Conservation (phyloP, 2,888 invertebrate species). For the Agrotis segetum region DNA sequence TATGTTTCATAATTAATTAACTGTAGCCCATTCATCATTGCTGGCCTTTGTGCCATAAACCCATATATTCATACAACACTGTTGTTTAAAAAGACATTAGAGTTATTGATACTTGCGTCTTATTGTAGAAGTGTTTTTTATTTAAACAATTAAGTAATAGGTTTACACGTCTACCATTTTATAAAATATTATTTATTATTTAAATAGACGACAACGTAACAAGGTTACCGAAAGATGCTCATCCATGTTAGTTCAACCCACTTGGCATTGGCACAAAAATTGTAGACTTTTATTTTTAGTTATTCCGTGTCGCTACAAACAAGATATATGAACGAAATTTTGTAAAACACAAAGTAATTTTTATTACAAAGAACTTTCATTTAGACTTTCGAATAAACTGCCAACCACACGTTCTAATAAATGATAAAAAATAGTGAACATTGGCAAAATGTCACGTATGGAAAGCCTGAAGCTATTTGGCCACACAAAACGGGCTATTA, state of each 20-base stretch:
- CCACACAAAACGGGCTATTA: constrained; percentile 76
- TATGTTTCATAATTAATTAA: constrained; percentile 44
- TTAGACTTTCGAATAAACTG: not conserved
- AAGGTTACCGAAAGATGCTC: constrained; percentile 63
- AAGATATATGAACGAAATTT: constrained; percentile 37
- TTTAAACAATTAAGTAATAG: not conserved
- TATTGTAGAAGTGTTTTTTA: not conserved
- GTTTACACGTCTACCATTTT: not conserved
- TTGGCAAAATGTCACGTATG: constrained; percentile 53
- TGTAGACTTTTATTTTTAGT: constrained; percentile 67
- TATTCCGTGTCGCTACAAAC: constrained; percentile 38
- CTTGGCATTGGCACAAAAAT: constrained; percentile 75
- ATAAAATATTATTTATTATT: not conserved
- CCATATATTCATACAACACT: constrained; percentile 18
- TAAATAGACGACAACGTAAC: constrained; percentile 23
- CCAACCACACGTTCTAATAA: not conserved
- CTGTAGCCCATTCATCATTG: constrained; percentile 45
- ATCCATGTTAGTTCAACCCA: constrained; percentile 67
- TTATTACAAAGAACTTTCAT: constrained; percentile 9
- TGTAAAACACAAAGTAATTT: constrained; percentile 23
- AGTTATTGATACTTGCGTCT: constrained; percentile 33
- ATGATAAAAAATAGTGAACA: constrained; percentile 29
- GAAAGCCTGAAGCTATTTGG: constrained; percentile 62
- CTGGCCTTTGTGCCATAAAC: constrained; percentile 17
- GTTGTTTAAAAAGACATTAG: constrained; percentile 44